A percentile compares a stretch with the other conserved stretches of the same genome.
phyloP scores from a whole-genome alignment of 2,797 vertebrate genomes.

The Apogon talboti region DNA sequence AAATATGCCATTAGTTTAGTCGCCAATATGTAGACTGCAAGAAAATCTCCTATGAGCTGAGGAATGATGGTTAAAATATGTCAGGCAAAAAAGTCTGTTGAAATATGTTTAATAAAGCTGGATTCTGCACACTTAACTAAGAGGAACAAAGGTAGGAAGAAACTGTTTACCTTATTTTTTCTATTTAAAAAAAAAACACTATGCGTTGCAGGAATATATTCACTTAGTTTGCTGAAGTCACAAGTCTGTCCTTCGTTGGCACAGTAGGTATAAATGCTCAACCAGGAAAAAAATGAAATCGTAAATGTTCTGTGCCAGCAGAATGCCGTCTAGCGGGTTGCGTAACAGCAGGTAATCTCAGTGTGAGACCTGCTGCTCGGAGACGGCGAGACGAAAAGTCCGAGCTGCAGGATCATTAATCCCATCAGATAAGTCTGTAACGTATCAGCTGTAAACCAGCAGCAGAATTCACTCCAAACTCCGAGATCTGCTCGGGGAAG shows the following conservation, averaged over 20 bases:
- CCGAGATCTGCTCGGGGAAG: slow-evolving; percentile 2
- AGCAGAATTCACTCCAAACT: neutral
- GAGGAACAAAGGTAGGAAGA: no score
- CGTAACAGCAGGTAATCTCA: slow-evolving; percentile 48
- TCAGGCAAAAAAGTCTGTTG: neutral
- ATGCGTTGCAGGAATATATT: neutral
- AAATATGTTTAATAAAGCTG: neutral
- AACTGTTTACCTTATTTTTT: slow-evolving; percentile 5
- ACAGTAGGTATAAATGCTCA: slow-evolving; percentile 12
- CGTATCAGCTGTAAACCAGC: slow-evolving; percentile 16
- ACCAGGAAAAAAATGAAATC: slow-evolving; percentile 1
- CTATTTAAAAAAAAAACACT: slow-evolving; percentile 3
- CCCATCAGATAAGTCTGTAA: slow-evolving; percentile 5
- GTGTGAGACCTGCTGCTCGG: slow-evolving; percentile 44
- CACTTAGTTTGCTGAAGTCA: slow-evolving; percentile 24
- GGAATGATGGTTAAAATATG: slow-evolving; percentile 1
- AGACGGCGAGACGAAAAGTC: slow-evolving; percentile 24
- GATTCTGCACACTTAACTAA: no score
- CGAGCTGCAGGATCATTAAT: slow-evolving; percentile 21
- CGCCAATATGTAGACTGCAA: neutral
- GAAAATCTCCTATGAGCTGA: neutral
- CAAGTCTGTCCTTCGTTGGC: slow-evolving; percentile 35
- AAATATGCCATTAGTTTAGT: neutral
- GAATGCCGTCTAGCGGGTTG: slow-evolving; percentile 31
- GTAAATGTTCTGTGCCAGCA: slow-evolving; percentile 34